These are phyloP conservation scores for Caenorhabditis virilis DNA, from an alignment of 2,888 invertebrate genomes.

Conservation along the genomic window DNA sequence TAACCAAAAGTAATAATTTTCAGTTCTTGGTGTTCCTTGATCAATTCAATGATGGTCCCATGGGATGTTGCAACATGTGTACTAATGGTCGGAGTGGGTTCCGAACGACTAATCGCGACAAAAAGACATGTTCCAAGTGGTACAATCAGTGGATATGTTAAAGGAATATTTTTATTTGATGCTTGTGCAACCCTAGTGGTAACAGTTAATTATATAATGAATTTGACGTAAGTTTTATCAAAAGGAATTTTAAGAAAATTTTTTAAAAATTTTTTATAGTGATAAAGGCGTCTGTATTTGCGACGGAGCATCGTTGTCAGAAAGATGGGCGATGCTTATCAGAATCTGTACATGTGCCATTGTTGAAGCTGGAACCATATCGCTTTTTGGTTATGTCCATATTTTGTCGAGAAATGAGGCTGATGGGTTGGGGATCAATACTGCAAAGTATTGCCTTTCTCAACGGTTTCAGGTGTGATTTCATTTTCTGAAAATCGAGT, in stretches of 20 bases:
- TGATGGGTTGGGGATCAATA: slow-evolving; percentile 39
- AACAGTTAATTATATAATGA: slow-evolving; percentile 30
- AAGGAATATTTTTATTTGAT: slow-evolving; percentile 11
- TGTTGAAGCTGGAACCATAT: slow-evolving; percentile 35
- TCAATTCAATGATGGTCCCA: slow-evolving; percentile 36
- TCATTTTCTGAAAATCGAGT: not conserved
- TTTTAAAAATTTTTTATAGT: slow-evolving; percentile 22
- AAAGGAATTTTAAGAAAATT: too few relatives aligned
- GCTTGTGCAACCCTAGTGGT: slow-evolving; percentile 29
- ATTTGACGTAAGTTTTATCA: slow-evolving; percentile 26
- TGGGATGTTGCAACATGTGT: slow-evolving; percentile 41
- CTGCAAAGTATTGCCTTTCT: slow-evolving; percentile 36
- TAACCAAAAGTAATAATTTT: slow-evolving; percentile 2
- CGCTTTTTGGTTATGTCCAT: slow-evolving; percentile 38
- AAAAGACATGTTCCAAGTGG: slow-evolving; percentile 29
- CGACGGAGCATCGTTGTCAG: slow-evolving; percentile 38
- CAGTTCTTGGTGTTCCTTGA: slow-evolving; percentile 28
- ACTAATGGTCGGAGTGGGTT: slow-evolving; percentile 35
- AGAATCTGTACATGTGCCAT: slow-evolving; percentile 31
- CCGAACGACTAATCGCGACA: slow-evolving; percentile 33
- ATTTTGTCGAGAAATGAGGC: slow-evolving; percentile 30
- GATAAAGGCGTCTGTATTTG: slow-evolving; percentile 34
- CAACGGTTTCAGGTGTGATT: slow-evolving; percentile 31
- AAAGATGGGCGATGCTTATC: slow-evolving; percentile 25
- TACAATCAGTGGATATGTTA: slow-evolving; percentile 27